Base-by-base conservation (phyloP, 1,140 invertebrate species). In the Leptopilina clavipes region DNA sequence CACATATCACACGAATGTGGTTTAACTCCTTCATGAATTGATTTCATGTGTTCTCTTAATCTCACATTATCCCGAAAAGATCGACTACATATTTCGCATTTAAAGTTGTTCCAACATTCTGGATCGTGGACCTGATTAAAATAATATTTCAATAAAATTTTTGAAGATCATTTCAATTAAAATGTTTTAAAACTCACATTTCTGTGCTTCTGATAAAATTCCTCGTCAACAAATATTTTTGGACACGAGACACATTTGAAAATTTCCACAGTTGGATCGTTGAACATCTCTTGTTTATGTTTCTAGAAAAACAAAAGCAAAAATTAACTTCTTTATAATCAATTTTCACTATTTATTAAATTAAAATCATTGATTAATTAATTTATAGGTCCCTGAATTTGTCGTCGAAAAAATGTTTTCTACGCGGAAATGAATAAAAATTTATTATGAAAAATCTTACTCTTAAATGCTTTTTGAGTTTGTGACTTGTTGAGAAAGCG, bases 1-100 rank as follows among this genome's bases (percentile, higher is more conserved):
- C 86, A 87, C 75, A 87, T 43, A 59, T 87, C 86, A 80, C 86
- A 87, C 56, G 82, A 75, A 75, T 87, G 84, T 10, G 83, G 84
- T 71, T 86, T 86, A 25, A 86, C 80, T 22, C 83, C 84, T 54
- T 85, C 81, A 25, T 87, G 86, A 76, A 85, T 81, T 1, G 84
- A 84, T 65, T 80, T 74, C 37, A 86, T 81, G 71, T 86, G 84
- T 73, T 86, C 85, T 71, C 73, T 82, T 56, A 87, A 75, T 78
- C 84, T 82, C 0, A 83, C 77, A 59, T 82, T 82, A 54, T 87
- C 85, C 43, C 86, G 80, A 54, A 86, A 87, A 37, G 86, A 84
- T 72, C 84, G 81, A 76, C 83, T 83, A 54, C 86, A 87, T 14
- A 79, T 1, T 2, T 48, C 72, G 54, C 86, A 87, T 73, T 84